phyloP scores from a whole-genome alignment of 1,140 invertebrate species.

The Neotoxoptera formosana region DNA sequence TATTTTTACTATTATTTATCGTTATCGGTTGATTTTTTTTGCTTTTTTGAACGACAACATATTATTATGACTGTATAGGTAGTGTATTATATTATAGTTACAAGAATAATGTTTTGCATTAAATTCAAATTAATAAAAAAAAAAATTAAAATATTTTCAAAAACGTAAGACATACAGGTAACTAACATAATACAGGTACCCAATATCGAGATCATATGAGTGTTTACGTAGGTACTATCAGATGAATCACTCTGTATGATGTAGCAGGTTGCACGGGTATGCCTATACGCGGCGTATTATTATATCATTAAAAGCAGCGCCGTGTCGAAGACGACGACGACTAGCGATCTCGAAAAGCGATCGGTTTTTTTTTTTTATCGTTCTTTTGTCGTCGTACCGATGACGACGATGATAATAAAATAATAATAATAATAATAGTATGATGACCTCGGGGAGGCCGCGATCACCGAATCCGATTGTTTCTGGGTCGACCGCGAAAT shows the following conservation, averaged over 20 bases:
- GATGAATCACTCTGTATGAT: not conserved
- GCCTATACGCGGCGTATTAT: no score
- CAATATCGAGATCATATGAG: not conserved
- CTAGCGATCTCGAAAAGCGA: not conserved
- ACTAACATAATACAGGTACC: not conserved
- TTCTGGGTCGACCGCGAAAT: slow-evolving; percentile 15
- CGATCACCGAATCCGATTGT: not conserved
- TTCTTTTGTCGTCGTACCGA: not conserved
- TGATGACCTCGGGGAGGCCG: not conserved
- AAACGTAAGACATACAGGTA: not conserved
- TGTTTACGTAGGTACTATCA: not conserved
- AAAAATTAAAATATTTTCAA: no score
- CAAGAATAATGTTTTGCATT: not conserved
- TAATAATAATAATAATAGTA: not conserved
- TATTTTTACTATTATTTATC: not conserved
- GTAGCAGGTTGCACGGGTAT: not conserved
- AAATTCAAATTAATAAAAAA: not conserved
- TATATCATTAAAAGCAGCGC: not conserved
- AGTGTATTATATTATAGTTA: not conserved
- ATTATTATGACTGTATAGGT: no score
- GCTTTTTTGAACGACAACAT: not conserved
- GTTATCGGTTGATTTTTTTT: not conserved
- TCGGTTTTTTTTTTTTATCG: not conserved
- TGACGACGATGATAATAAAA: not conserved
- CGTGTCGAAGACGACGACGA: not conserved